A percentile compares a stretch with the other conserved stretches of the same genome.
Evolutionary conservation across 2,888 invertebrate species (phyloP).

Genomic region (Philonicus albiceps): DNA sequence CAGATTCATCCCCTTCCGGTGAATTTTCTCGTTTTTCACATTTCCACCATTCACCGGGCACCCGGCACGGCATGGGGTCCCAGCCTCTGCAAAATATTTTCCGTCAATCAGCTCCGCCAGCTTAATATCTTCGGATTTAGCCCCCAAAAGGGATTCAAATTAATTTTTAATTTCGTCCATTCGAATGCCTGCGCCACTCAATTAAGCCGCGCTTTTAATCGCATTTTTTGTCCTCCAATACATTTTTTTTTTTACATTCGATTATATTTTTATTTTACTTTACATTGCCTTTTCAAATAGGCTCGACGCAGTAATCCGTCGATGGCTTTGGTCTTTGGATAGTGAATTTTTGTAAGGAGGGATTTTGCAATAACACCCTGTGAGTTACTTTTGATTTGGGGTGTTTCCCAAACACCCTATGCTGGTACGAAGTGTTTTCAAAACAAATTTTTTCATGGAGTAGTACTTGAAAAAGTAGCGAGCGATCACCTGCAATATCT

Average conservation of each 20-base stretch:
- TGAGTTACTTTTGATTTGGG: not conserved
- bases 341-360: not conserved
- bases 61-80: not conserved
- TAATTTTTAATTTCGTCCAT: constrained; percentile 30
- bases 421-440: not conserved
- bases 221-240: not conserved
- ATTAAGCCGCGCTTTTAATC: constrained; percentile 25
- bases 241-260: not conserved
- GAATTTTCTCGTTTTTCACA: not conserved
- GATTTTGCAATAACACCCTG: not conserved
- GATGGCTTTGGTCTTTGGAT: not conserved
- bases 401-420: not conserved
- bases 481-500: not conserved
- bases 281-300: not conserved
- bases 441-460: not conserved
- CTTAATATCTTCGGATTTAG: constrained; percentile 32
- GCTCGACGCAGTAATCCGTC: not conserved
- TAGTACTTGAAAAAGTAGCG: not conserved
- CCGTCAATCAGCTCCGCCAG: constrained; percentile 18
- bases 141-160: constrained; percentile 25
- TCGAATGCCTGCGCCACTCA: not conserved
- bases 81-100: not conserved
- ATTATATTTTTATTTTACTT: not conserved
- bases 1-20: constrained; percentile 22
- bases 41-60: not conserved